These are phyloP conservation scores for Osmerus mordax DNA, from an alignment of 2,113 vertebrate species.

Conservation along the genomic window DNA sequence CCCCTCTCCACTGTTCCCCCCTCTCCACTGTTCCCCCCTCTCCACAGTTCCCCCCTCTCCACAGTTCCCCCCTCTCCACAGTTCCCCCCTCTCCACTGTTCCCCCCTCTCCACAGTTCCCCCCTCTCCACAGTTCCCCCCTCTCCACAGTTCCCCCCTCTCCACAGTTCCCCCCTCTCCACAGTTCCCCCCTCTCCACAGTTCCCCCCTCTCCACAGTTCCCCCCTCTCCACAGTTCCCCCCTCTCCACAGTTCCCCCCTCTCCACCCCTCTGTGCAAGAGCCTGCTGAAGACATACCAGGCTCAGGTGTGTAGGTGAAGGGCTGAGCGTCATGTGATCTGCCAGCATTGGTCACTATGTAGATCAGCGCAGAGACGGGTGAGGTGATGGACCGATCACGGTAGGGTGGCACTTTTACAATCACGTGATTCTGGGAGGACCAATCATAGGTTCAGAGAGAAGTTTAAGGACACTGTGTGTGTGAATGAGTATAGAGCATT, in stretches of 20 bases:
- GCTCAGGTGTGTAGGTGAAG: conserved; percentile 94
- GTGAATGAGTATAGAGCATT: background rate
- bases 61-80: background rate
- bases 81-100: too few species aligned
- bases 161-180: background rate
- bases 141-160: background rate
- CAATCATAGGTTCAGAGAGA: conserved; percentile 11
- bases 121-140: too few species aligned
- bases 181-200: background rate
- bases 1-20: too few species aligned
- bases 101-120: too few species aligned
- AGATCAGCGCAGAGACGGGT: conserved; percentile 90
- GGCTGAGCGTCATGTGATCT: conserved; percentile 92
- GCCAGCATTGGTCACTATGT: conserved; percentile 94
- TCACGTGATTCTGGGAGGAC: conserved; percentile 88
- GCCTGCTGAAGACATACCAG: conserved; percentile 71
- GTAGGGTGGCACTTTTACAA: conserved; percentile 95
- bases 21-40: too few species aligned
- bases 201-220: too few species aligned
- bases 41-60: too few species aligned
- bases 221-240: too few species aligned
- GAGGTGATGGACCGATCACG: conserved; percentile 86
- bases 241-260: background rate
- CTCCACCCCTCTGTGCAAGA: background rate
- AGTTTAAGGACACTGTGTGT: background rate